Evolutionary conservation across 1,140 invertebrate species (phyloP), one percentile per base, ranked within the genome.

Genomic region (Magallana gigas): DNA sequence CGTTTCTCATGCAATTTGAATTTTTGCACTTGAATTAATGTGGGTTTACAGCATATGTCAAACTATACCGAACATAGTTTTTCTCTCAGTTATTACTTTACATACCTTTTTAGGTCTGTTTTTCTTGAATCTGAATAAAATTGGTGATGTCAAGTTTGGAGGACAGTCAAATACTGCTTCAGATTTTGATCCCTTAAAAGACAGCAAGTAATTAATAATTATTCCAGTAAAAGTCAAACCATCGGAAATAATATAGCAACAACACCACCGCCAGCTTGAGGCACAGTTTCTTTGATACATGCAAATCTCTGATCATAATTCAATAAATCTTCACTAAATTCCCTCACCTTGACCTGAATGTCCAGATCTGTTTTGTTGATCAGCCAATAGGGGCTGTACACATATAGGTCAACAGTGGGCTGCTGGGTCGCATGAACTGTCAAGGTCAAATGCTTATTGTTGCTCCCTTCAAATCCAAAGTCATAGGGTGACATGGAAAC

Each of bases 71-170:
- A 29, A 62, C 11, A 71, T 14, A 16, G 62, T 14, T 83, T 12
- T 23, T 9, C 36, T 36, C 8, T 57, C 7, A 58, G 23, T 82
- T 4, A 56, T 76, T 1, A 16, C 60, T 62, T 11, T 29, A 71
- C 62, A 64, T 89, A 94, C 94, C 92, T 96, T 95, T 92, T 96
- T 96, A 91, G 96, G 95, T 84, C 96, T 95, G 84, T 96, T 96
- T 91, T 96, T 96, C 91, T 97, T 97, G 92, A 96, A 97, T 11
- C 96, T 96, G 90, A 97, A 97, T 12, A 97, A 94, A 60, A 97
- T 94, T 36, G 97, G 96, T 88, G 97, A 96, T 90, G 96, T 18
- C n/a, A n/a, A 96, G 56, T 87, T 91, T 29, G 95, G 95, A 14
- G 95, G 95, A 89, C 96, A 96, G 90, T 97, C 96, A 89, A 96